These are phyloP conservation scores for Tenualosa thibaudeaui DNA, from an alignment of 2,797 vertebrate species.

Conservation along the genomic window DNA sequence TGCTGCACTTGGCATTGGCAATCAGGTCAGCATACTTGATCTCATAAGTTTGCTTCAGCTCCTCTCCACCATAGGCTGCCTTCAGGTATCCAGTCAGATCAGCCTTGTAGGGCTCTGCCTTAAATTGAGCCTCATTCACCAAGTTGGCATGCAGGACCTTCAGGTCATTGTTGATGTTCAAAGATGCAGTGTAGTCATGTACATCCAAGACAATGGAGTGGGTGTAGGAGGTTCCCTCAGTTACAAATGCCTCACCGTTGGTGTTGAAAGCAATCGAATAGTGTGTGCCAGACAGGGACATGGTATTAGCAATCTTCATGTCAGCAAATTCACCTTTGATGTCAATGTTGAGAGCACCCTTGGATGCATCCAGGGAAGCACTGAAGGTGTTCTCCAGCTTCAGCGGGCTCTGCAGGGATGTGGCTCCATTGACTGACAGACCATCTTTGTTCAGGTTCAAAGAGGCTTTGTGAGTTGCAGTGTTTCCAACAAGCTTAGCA, in stretches of 20 bases:
- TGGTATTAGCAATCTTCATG: constrained; percentile 77
- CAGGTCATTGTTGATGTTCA: constrained; percentile 78
- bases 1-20: constrained; percentile 81
- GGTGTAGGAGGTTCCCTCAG: constrained; percentile 76
- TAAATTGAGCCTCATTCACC: constrained; percentile 77
- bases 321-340: constrained; percentile 77
- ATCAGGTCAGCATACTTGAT: constrained; percentile 75
- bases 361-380: constrained; percentile 73
- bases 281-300: constrained; percentile 77
- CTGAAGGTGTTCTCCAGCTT: constrained; percentile 81
- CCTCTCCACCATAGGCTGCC: constrained; percentile 72
- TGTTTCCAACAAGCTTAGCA: constrained; percentile 75
- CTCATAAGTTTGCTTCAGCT: constrained; percentile 85
- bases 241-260: constrained; percentile 76
- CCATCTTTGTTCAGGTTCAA: constrained; percentile 79
- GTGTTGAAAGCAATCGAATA: constrained; percentile 77
- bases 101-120: constrained; percentile 79
- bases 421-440: constrained; percentile 78
- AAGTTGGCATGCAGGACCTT: constrained; percentile 72
- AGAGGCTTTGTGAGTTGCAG: constrained; percentile 79
- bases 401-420: constrained; percentile 78
- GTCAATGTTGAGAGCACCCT: constrained; percentile 72
- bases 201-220: constrained; percentile 81
- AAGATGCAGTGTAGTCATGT: constrained; percentile 74
- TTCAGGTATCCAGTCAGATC: constrained; percentile 81